Conservation (phyloP, 2,113 vertebrate genomes). For the Microtus montanus region DNA sequence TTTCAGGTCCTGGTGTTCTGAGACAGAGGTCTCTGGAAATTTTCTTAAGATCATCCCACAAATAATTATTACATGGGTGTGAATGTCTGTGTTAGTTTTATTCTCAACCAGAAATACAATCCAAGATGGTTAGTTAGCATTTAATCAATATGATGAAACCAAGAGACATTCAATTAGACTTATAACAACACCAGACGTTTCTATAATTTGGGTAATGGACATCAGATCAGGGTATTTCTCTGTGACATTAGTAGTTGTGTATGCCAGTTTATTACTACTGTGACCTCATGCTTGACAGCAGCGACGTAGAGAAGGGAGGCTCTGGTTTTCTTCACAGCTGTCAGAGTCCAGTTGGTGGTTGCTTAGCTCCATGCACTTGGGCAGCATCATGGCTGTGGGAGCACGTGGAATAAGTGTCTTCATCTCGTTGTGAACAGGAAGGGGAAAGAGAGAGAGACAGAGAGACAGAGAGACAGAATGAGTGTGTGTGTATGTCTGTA, state of each 20-base stretch:
- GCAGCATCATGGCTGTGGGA: too few relatives aligned
- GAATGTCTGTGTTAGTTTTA: neutral
- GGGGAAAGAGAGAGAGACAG: too few relatives aligned
- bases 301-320: neutral
- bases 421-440: too few relatives aligned
- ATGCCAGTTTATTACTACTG: neutral
- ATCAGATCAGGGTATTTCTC: neutral
- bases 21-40: neutral
- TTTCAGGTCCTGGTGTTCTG: slow-evolving; percentile 8
- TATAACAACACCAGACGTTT: neutral
- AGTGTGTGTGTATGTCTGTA: too few relatives aligned
- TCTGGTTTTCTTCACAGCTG: neutral
- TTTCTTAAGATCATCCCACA: neutral
- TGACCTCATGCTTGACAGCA: neutral
- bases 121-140: neutral
- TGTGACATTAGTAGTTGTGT: neutral
- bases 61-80: neutral
- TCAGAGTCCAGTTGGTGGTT: neutral
- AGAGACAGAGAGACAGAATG: too few relatives aligned
- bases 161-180: slow-evolving; percentile 20
- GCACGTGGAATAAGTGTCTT: too few relatives aligned
- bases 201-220: slow-evolving; percentile 1
- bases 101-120: slow-evolving; percentile 24
- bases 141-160: neutral
- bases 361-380: neutral